Evolutionary conservation across 2,888 invertebrate species (phyloP), one percentile per base, ranked within the genome.

Genomic region (Linnaemya tessellans): DNA sequence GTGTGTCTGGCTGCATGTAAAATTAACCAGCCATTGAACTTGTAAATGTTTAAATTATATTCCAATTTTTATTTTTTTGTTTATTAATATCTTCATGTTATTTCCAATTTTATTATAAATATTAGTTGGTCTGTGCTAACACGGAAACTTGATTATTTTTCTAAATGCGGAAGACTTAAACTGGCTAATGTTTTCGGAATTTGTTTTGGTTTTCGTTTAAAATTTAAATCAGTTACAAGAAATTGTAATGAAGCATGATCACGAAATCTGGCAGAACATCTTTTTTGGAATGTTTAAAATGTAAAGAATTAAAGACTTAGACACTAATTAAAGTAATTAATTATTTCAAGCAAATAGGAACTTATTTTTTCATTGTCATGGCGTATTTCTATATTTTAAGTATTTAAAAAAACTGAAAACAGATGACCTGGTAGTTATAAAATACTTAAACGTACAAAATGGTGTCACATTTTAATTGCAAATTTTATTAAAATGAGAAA

Each of bases 11-110:
- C 41, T 67, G 56, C 41, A 68, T 74, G 41, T 60, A 67, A 43
- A 71, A 67, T 78, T 51, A 25, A 38, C 20, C 75, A 85, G 82
- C 79, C 82, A 85, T 85, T 85, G 85, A 85, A 85, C 84, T 85
- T 74, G 84, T 46, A 62, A 79, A 74, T 79, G 62, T 38, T 56
- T 46, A 11, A 22, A n/a, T 41, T 60, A 65, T 43, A 43, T 73
- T 71, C 49, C 18, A 22, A 11, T 71, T 70, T 43, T 30, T n/a
- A n/a, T n/a, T n/a, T n/a, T n/a, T n/a, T n/a, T n/a, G n/a, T n/a
- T 35, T 25, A 43, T 73, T 67, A 58, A 65, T 43, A 62, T 51
- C 35, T 56, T 64, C 25, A 74, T 67, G 35, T 49, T 9, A 58
- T 68, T 62, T 56, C 11, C 22, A 49, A 62, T 62, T 49, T 41